Percentiles rank a stretch among this genome's conserved stretches.
phyloP scores from a whole-genome alignment of 2,113 vertebrate species.

The Dromaius novaehollandiae region DNA sequence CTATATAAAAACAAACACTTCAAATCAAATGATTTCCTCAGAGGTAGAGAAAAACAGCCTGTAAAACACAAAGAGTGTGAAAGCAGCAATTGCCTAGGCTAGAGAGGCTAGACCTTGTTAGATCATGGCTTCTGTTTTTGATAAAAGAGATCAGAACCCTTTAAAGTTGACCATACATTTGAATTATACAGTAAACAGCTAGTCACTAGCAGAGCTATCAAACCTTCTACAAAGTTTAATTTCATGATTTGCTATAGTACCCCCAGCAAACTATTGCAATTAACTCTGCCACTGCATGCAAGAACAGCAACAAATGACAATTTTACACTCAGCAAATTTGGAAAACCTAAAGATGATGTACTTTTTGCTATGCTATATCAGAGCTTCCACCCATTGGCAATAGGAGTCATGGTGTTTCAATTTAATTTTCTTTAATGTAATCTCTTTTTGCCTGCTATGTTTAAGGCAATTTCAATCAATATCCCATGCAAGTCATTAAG shows the following conservation, averaged over 20 bases:
- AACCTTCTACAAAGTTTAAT: neutral
- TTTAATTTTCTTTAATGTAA: constrained; percentile 33
- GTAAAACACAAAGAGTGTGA: neutral
- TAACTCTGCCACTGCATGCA: neutral
- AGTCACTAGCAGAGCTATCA: neutral
- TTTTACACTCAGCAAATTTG: constrained; percentile 15
- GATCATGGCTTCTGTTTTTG: neutral
- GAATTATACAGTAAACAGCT: neutral
- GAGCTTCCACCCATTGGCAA: neutral
- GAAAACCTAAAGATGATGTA: neutral
- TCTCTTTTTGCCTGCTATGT: neutral
- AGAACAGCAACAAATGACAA: neutral
- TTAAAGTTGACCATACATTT: neutral
- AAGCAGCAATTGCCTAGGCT: neutral
- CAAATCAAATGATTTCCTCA: neutral
- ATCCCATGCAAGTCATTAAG: neutral
- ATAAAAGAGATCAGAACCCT: neutral
- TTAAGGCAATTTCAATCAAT: constrained; percentile 31
- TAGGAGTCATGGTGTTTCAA: neutral
- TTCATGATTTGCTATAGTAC: neutral
- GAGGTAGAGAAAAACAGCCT: neutral
- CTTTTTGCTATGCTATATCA: neutral
- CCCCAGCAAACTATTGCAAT: neutral
- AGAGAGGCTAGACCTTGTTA: neutral
- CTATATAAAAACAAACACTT: neutral